A percentile compares a stretch with the other conserved stretches of the same genome.
Evolutionary conservation across 2,888 invertebrate genomes (phyloP).

Genomic region (Drosophila infuscata): DNA sequence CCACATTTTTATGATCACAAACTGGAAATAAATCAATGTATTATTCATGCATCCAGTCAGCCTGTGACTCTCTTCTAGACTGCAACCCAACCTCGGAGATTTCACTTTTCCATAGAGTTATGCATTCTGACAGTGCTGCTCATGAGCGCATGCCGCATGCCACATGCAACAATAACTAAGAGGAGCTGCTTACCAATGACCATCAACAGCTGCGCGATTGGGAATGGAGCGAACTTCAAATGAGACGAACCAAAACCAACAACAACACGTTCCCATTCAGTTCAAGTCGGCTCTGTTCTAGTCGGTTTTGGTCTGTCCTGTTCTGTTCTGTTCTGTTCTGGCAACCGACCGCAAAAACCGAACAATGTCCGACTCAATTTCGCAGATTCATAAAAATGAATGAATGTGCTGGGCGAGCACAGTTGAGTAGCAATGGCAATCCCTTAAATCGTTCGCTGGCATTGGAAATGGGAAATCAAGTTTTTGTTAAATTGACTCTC

Average conservation of each 20-base stretch:
- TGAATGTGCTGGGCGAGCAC: constrained; percentile 57
- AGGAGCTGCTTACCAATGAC: constrained; percentile 42
- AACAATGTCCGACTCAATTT: constrained; percentile 79
- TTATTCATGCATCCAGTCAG: background rate
- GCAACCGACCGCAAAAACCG: constrained; percentile 64
- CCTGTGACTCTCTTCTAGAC: background rate
- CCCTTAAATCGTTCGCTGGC: constrained; percentile 64
- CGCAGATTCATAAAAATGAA: constrained; percentile 77
- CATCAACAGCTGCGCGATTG: constrained; percentile 43
- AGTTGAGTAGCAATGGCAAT: constrained; percentile 40
- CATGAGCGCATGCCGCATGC: constrained; percentile 38
- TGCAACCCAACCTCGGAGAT: background rate
- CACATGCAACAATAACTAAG: constrained; percentile 17
- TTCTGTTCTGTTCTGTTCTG: background rate
- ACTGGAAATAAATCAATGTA: background rate
- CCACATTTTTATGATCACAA: background rate
- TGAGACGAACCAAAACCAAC: constrained; percentile 15
- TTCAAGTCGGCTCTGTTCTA: background rate
- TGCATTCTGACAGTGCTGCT: constrained; percentile 41
- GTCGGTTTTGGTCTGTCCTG: background rate
- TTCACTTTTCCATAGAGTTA: constrained; percentile 1
- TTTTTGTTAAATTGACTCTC: constrained; percentile 83
- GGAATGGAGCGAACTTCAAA: constrained; percentile 18
- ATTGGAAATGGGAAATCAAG: constrained; percentile 81
- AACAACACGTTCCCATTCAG: constrained; percentile 44